Evolutionary conservation across 2,113 vertebrate genomes (phyloP).

Genomic region (Mesitornis unicolor): DNA sequence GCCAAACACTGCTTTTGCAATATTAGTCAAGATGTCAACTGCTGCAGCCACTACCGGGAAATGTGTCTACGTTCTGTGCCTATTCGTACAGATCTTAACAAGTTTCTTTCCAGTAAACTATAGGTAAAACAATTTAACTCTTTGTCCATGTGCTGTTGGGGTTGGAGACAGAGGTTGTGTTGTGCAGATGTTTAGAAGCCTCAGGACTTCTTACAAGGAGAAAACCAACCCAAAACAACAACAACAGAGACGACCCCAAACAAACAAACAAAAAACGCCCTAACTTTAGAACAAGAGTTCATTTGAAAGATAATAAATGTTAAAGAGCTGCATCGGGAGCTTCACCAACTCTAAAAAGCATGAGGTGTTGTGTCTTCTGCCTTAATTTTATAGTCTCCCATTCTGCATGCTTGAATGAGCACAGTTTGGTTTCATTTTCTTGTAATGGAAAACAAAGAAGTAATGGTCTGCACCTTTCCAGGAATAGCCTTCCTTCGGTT

Average conservation of each 20-base stretch:
- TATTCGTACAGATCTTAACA: background rate
- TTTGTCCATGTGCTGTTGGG: background rate
- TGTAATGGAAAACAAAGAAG: constrained; percentile 51
- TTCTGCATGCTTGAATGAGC: constrained; percentile 26
- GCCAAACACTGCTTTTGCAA: background rate
- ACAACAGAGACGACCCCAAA: no score
- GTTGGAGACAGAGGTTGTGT: background rate
- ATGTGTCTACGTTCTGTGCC: background rate
- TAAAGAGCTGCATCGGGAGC: constrained; percentile 11
- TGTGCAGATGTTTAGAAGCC: background rate
- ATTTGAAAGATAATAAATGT: background rate
- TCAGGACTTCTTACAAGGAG: background rate
- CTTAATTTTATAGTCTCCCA: constrained; percentile 25
- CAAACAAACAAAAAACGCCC: no score
- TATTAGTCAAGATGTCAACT: constrained; percentile 25
- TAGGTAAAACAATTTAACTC: background rate
- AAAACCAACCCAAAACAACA: no score
- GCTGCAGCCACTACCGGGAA: background rate
- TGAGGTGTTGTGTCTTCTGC: constrained; percentile 5
- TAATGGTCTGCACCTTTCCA: constrained; percentile 38
- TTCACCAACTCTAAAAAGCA: background rate
- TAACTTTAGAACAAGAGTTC: background rate
- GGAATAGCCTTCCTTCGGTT: background rate
- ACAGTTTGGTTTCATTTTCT: constrained; percentile 55
- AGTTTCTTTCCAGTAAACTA: background rate